A percentile compares a stretch with the other conserved stretches of the same genome.
These are phyloP conservation scores for Lycaena phlaeas DNA, from an alignment of 2,888 invertebrate genomes.

Conservation along the genomic window DNA sequence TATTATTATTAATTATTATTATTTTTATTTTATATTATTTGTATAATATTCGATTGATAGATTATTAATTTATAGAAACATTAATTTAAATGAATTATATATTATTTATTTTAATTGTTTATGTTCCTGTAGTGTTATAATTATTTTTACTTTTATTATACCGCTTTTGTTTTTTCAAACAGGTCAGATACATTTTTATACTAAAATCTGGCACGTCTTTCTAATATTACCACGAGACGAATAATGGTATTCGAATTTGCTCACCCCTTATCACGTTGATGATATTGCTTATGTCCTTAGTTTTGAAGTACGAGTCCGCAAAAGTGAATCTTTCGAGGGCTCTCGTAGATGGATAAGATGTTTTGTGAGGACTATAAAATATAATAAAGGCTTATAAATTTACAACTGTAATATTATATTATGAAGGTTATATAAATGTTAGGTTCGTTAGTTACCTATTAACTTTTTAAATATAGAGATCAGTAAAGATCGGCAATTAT, in stretches of 20 bases:
- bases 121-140: no score
- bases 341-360: constrained; percentile 2
- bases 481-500: no score
- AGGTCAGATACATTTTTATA: background rate
- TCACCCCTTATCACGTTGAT: background rate
- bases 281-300: constrained; percentile 1
- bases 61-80: no score
- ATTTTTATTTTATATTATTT: no score
- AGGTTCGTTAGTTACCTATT: background rate
- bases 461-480: background rate
- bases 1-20: no score
- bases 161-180: background rate
- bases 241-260: constrained; percentile 1
- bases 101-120: no score
- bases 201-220: background rate
- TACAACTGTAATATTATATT: background rate
- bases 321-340: constrained; percentile 5
- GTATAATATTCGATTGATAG: no score
- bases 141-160: no score
- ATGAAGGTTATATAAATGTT: background rate
- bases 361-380: background rate
- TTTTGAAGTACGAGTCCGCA: background rate
- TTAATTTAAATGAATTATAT: no score
- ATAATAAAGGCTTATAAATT: background rate
- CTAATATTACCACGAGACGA: background rate